Evolutionary conservation across 2,888 invertebrate genomes (phyloP).

Genomic region (Cybosia mesomella): DNA sequence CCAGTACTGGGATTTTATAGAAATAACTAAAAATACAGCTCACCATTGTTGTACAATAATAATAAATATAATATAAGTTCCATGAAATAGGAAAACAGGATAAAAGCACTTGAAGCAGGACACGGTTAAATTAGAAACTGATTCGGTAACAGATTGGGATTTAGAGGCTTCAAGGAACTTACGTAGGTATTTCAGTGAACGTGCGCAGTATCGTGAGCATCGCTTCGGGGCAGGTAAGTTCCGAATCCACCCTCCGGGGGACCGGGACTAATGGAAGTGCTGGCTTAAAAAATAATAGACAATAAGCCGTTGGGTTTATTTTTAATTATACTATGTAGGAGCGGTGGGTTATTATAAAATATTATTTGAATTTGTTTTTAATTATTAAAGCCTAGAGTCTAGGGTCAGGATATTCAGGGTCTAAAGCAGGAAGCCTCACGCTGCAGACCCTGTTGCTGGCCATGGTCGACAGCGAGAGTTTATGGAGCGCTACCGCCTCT

Average conservation of each 20-base stretch:
- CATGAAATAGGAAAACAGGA: conserved; percentile 6
- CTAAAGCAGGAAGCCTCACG: too few species aligned
- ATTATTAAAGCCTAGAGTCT: background rate
- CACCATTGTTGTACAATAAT: background rate
- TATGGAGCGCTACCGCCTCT: too few species aligned
- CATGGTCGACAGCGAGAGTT: too few species aligned
- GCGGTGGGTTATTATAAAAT: background rate
- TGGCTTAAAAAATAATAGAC: conserved; percentile 31
- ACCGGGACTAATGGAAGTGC: conserved; percentile 10
- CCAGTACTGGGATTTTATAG: background rate
- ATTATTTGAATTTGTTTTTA: background rate
- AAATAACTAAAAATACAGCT: background rate
- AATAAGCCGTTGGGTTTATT: conserved; percentile 17
- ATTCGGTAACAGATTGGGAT: conserved; percentile 39
- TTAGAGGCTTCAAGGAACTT: conserved; percentile 22
- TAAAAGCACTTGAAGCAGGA: conserved; percentile 10
- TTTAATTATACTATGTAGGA: conserved; percentile 16
- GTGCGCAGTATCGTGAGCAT: conserved; percentile 9
- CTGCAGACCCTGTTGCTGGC: too few species aligned
- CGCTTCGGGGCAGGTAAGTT: conserved; percentile 10
- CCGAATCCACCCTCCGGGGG: conserved; percentile 14
- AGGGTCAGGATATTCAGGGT: too few species aligned
- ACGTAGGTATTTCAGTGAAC: conserved; percentile 17
- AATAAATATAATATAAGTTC: too few species aligned
- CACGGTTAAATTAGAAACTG: conserved; percentile 38